phyloP scores from a whole-genome alignment of 2,797 vertebrate genomes.

The Pempheris klunzingeri region DNA sequence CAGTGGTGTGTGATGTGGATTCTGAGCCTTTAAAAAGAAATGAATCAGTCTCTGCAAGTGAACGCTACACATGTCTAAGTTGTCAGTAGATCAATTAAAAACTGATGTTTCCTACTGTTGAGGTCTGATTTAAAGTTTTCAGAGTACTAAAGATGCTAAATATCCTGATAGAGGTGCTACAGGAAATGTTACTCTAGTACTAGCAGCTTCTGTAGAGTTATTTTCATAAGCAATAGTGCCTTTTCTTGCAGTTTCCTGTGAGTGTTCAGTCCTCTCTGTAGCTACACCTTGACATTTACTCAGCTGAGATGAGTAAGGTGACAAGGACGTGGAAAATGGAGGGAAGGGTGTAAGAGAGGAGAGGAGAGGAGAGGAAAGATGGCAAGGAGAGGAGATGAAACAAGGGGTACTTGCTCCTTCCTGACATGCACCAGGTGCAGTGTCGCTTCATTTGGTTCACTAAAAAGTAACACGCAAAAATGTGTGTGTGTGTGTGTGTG shows the following conservation, averaged over 20 bases:
- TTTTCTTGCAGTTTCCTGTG: neutral
- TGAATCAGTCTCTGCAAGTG: neutral
- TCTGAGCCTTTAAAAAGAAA: neutral
- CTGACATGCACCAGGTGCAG: conserved; percentile 38
- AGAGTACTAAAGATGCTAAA: neutral
- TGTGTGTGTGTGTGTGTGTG: conserved; percentile 15
- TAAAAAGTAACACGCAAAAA: conserved; percentile 21
- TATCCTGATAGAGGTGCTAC: neutral
- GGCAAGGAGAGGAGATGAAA: neutral
- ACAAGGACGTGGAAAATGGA: conserved; percentile 47
- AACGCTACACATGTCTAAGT: neutral
- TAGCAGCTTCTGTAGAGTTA: neutral
- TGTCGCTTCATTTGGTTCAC: conserved; percentile 40
- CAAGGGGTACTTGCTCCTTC: neutral
- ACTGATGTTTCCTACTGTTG: neutral
- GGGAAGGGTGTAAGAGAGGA: conserved; percentile 48
- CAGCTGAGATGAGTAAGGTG: conserved; percentile 39
- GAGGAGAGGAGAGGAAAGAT: conserved; percentile 8
- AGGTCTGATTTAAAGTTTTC: neutral
- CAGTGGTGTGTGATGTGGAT: neutral
- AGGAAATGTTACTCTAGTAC: neutral
- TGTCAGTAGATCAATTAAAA: neutral
- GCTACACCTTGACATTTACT: conserved; percentile 54
- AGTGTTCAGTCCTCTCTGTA: conserved; percentile 30
- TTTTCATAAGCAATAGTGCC: neutral